These are phyloP conservation scores for Maniola hyperantus DNA, from an alignment of 2,888 invertebrate species.

Conservation along the genomic window DNA sequence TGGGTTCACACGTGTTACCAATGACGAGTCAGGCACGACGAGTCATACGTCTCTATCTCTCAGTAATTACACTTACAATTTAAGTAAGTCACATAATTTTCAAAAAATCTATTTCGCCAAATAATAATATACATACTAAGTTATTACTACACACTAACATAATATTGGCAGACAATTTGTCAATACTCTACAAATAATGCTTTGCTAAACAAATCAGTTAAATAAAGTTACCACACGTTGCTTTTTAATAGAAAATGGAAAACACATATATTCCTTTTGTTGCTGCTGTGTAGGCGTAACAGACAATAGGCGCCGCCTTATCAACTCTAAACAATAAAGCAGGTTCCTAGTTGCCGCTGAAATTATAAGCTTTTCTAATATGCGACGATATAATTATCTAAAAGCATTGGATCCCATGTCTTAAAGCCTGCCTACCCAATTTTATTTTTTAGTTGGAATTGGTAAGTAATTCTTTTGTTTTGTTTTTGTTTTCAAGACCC, in stretches of 20 bases:
- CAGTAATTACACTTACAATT: no score
- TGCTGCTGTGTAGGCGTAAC: slow-evolving; percentile 15
- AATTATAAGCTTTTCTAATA: slow-evolving; percentile 10
- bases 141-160: no score
- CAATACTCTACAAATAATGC: background rate
- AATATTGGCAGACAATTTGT: background rate
- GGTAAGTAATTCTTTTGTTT: no score
- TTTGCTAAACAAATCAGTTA: background rate
- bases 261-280: slow-evolving; percentile 20
- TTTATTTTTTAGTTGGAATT: no score
- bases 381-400: slow-evolving; percentile 1
- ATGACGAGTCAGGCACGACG: no score
- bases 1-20: no score
- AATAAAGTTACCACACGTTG: background rate
- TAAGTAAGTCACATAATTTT: no score
- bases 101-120: no score
- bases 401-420: background rate
- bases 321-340: slow-evolving; percentile 25
- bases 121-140: no score
- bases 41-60: no score
- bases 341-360: slow-evolving; percentile 22
- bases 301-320: slow-evolving; percentile 26
- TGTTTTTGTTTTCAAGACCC: no score
- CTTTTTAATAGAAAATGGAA: slow-evolving; percentile 22
- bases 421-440: background rate